A percentile compares a stretch with the other conserved stretches of the same genome.
Conservation (phyloP, 2,888 invertebrate genomes). For the Lasioglossum zephyrum region DNA sequence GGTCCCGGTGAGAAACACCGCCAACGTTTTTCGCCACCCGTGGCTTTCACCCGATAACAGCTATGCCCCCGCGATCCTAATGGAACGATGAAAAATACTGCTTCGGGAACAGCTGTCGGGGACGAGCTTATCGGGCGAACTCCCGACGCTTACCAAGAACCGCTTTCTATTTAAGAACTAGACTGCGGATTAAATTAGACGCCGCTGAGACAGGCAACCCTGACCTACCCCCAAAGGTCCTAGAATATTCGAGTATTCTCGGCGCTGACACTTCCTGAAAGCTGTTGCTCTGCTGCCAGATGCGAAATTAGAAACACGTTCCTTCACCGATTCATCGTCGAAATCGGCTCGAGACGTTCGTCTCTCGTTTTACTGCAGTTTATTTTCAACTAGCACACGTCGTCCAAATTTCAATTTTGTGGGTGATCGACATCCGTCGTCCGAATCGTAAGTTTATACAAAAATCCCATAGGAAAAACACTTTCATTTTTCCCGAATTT, state of each 20-base stretch:
- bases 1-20: neutral
- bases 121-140: neutral
- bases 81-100: neutral
- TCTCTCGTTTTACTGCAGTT: neutral
- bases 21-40: constrained; percentile 6
- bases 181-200: constrained; percentile 6
- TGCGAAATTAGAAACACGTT: neutral
- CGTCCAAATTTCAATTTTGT: too few relatives aligned
- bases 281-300: neutral
- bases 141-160: neutral
- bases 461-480: too few relatives aligned
- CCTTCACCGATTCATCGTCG: neutral
- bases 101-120: neutral
- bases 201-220: neutral
- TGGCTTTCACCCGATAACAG: constrained; percentile 2
- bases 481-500: too few relatives aligned
- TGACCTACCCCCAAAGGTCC: neutral
- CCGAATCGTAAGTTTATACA: too few relatives aligned
- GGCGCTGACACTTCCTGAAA: neutral
- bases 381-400: neutral
- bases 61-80: neutral
- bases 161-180: constrained; percentile 5
- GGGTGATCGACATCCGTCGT: too few relatives aligned
- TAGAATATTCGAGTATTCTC: neutral
- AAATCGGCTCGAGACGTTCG: neutral